These are phyloP conservation scores for Eulacestoma nigropectus DNA, from an alignment of 2,113 vertebrate genomes.

Conservation along the genomic window DNA sequence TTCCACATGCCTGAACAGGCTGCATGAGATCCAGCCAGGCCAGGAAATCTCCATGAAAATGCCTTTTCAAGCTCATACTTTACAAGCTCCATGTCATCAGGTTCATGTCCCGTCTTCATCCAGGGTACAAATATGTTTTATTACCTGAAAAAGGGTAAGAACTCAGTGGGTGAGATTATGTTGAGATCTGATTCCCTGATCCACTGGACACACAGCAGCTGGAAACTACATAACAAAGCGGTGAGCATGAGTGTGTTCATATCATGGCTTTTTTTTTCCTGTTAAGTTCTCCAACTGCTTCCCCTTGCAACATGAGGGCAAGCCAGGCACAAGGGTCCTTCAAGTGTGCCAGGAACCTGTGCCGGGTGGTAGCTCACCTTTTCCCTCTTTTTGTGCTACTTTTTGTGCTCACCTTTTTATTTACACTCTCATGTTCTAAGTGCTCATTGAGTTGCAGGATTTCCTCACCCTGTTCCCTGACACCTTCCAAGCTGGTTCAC, in stretches of 20 bases:
- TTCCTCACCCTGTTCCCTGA: neutral
- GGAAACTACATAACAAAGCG: neutral
- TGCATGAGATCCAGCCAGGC: neutral
- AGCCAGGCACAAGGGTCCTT: neutral
- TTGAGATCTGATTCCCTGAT: neutral
- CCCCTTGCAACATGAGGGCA: neutral
- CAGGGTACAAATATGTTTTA: neutral
- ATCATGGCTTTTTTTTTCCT: neutral
- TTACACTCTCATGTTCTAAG: neutral
- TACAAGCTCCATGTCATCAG: neutral
- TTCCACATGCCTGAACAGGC: neutral
- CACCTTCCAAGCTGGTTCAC: neutral
- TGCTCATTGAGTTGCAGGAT: neutral
- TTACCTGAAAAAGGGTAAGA: neutral
- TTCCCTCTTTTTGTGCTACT: too few species aligned
- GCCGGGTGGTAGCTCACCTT: neutral
- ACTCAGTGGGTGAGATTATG: neutral
- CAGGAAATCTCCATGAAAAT: neutral
- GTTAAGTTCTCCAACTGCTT: neutral
- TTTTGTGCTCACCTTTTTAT: neutral
- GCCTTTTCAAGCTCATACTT: neutral
- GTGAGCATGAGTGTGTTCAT: too few species aligned
- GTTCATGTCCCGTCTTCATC: neutral
- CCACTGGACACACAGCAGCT: neutral
- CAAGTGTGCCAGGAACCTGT: neutral